Conservation (phyloP, 2,888 invertebrate species). For the Macropis europaea region DNA sequence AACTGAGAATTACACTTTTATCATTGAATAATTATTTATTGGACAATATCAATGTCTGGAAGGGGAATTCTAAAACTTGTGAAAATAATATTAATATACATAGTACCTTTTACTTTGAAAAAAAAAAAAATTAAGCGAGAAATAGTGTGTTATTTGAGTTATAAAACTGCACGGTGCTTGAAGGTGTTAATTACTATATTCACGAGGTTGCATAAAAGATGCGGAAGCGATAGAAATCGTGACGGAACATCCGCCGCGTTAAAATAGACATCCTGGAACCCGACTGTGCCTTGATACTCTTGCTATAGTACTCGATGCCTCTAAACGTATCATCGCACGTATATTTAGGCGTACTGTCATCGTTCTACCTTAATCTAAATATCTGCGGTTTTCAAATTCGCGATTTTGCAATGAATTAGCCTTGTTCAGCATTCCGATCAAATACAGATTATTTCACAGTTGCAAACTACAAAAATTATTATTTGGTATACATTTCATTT, state of each 20-base stretch:
- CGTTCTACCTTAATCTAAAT: conserved; percentile 52
- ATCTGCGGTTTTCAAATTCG: conserved; percentile 20
- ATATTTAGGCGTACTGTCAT: conserved; percentile 70
- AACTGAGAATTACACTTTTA: no score
- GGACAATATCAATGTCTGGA: no score
- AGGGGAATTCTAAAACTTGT: no score
- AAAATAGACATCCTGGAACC: conserved; percentile 68
- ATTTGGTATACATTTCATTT: no score
- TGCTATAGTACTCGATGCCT: conserved; percentile 42
- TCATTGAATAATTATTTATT: no score
- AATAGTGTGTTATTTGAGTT: no score
- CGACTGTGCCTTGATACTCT: conserved; percentile 39
- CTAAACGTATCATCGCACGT: conserved; percentile 48
- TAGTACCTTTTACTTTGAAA: no score
- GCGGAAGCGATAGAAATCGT: conserved; percentile 59
- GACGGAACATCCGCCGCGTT: conserved; percentile 61
- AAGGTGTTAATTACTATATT: background rate
- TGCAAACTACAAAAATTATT: background rate
- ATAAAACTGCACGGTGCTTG: background rate
- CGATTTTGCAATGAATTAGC: conserved; percentile 41
- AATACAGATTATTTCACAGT: background rate
- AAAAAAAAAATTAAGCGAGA: no score
- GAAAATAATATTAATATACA: no score
- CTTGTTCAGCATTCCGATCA: background rate
- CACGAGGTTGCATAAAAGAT: background rate